A percentile compares a stretch with the other conserved stretches of the same genome.
Conservation (phyloP, 2,113 vertebrate genomes). For the Todiramphus saurophagus region DNA sequence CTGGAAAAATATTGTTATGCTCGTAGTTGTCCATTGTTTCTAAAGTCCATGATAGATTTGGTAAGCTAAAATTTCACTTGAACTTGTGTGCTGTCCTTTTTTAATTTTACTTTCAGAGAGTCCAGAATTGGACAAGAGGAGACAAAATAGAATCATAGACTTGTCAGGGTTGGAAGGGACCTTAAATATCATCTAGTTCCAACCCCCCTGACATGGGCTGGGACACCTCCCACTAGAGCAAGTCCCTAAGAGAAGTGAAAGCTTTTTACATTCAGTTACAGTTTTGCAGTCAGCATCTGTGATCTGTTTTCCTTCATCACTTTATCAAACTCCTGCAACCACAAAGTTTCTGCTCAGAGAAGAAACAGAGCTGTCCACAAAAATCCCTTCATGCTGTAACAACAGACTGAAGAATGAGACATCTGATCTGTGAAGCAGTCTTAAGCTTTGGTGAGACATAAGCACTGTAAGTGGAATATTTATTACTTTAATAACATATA, state of each 20-base stretch:
- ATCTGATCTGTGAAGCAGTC: not conserved
- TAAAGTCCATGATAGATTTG: not conserved
- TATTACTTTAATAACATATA: slow-evolving; percentile 8
- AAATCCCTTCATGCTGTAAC: not conserved
- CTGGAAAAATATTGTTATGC: not conserved
- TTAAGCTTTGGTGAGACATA: not conserved
- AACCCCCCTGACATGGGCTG: too few species aligned
- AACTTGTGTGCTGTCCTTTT: not conserved
- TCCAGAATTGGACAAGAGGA: not conserved
- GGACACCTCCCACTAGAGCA: too few species aligned
- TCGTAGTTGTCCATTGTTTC: not conserved
- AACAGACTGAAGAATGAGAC: not conserved
- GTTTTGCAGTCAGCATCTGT: not conserved
- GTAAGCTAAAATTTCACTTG: not conserved
- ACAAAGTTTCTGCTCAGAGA: not conserved
- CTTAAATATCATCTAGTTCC: too few species aligned
- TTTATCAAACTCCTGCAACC: not conserved
- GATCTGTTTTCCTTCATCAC: not conserved
- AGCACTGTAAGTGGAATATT: not conserved
- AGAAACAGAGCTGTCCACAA: not conserved
- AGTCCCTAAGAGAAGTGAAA: not conserved
- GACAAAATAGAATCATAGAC: not conserved
- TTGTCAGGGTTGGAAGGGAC: too few species aligned
- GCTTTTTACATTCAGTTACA: not conserved
- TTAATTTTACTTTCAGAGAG: not conserved